These are phyloP conservation scores for Drosophila sturtevanti DNA, from an alignment of 1,140 invertebrate genomes.

Conservation along the genomic window DNA sequence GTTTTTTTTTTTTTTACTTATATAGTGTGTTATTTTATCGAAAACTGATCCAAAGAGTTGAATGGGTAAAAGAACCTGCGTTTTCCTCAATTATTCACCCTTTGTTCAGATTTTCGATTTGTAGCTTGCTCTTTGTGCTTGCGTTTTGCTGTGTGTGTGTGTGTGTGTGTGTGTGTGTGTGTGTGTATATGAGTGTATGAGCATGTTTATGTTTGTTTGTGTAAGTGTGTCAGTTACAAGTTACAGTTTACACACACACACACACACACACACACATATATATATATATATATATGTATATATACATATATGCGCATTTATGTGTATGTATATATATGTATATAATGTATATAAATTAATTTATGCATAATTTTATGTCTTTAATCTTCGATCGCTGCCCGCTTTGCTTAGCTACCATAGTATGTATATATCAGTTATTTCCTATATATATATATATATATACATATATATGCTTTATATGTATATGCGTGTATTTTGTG, in stretches of 20 bases:
- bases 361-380: conserved; percentile 65
- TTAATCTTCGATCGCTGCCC: conserved; percentile 58
- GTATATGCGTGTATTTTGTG: conserved; percentile 6
- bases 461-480: neutral
- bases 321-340: conserved; percentile 40
- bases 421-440: conserved; percentile 47
- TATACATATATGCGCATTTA: conserved; percentile 43
- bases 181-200: too few relatives aligned
- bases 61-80: neutral
- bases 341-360: conserved; percentile 65
- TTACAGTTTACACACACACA: conserved; percentile 60
- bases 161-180: conserved; percentile 19
- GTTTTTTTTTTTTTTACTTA: conserved; percentile 45
- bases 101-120: conserved; percentile 6
- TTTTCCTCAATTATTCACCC: neutral
- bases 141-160: conserved; percentile 5
- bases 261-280: too few relatives aligned
- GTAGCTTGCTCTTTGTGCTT: conserved; percentile 4
- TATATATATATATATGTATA: conserved; percentile 7
- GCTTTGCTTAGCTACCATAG: conserved; percentile 36
- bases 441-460: conserved; percentile 39
- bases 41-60: conserved; percentile 19
- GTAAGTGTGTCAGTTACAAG: conserved; percentile 33
- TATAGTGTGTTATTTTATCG: conserved; percentile 20
- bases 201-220: too few relatives aligned